Percentiles rank a stretch among this genome's conserved stretches.
These are phyloP conservation scores for Lissocephala sabroskyi DNA, from an alignment of 2,888 invertebrate species.

Conservation along the genomic window DNA sequence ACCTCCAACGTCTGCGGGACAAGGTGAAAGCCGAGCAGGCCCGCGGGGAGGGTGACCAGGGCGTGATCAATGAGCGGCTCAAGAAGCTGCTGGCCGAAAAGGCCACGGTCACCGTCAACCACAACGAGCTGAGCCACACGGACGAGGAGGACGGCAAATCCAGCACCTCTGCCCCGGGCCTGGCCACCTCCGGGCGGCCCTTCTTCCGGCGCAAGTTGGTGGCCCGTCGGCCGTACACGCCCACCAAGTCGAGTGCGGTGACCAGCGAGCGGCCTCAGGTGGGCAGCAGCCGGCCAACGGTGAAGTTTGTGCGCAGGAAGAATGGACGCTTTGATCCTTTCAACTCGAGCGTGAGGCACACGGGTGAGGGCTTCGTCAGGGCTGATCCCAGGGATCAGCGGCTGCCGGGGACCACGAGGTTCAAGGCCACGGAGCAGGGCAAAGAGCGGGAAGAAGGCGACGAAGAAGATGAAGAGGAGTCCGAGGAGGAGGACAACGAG, in stretches of 20 bases:
- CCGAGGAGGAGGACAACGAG: slow-evolving; percentile 29
- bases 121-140: not conserved
- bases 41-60: slow-evolving; percentile 36
- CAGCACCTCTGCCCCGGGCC: not conserved
- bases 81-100: slow-evolving; percentile 50
- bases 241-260: slow-evolving; percentile 28
- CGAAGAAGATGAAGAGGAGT: slow-evolving; percentile 29
- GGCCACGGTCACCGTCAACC: slow-evolving; percentile 1
- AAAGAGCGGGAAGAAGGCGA: slow-evolving; percentile 8
- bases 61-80: slow-evolving; percentile 46
- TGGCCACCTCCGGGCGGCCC: slow-evolving; percentile 24
- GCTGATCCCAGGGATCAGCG: slow-evolving; percentile 41
- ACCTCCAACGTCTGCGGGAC: slow-evolving; percentile 42
- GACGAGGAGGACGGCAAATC: slow-evolving; percentile 3
- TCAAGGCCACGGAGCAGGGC: slow-evolving; percentile 31
- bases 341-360: slow-evolving; percentile 45
- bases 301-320: slow-evolving; percentile 54
- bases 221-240: slow-evolving; percentile 55
- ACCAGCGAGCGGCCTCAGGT: slow-evolving; percentile 24
- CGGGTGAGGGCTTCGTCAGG: slow-evolving; percentile 46
- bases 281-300: slow-evolving; percentile 35
- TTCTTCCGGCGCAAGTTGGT: slow-evolving; percentile 56
- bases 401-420: slow-evolving; percentile 48
- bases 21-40: slow-evolving; percentile 48
- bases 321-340: slow-evolving; percentile 54